Evolutionary conservation across 2,113 vertebrate species (phyloP).

Genomic region (Microtus ochrogaster): DNA sequence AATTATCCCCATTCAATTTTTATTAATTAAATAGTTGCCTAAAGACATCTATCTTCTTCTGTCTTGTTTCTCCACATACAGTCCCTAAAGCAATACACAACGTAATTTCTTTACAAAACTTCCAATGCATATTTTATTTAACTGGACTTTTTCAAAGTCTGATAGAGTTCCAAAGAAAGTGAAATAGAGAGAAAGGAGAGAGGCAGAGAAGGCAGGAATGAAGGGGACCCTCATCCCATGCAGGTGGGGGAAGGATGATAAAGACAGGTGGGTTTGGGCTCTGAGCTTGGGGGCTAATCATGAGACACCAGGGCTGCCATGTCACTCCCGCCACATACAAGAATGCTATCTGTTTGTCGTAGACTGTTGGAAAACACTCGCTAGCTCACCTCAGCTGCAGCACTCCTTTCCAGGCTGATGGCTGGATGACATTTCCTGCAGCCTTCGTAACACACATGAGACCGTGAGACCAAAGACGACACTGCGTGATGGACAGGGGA

Average conservation of each 20-base stretch:
- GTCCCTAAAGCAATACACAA: not conserved
- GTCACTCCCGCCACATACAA: rapidly evolving
- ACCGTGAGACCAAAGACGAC: not conserved
- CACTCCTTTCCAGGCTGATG: not conserved
- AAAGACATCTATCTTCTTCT: not conserved
- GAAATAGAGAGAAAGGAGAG: rapidly evolving
- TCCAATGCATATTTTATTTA: not conserved
- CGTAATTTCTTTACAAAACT: not conserved
- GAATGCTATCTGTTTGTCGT: not conserved
- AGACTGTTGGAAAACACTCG: not conserved
- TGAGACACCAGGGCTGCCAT: rapidly evolving
- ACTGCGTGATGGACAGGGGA: not conserved
- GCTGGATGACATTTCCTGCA: conserved; percentile 59
- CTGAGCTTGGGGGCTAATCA: rapidly evolving
- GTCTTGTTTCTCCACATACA: not conserved
- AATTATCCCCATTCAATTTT: not conserved
- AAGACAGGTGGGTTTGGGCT: rapidly evolving
- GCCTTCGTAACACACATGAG: conserved; percentile 58
- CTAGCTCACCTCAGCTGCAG: not conserved
- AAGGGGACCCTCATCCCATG: rapidly evolving
- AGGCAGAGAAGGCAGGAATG: rapidly evolving
- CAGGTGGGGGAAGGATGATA: rapidly evolving
- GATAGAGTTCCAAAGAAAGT: not conserved
- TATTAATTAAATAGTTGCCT: not conserved
- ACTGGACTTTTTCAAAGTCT: not conserved